A percentile compares a stretch with the other conserved stretches of the same genome.
phyloP scores from a whole-genome alignment of 2,888 invertebrate genomes.

The Caenorhabditis sp. region DNA sequence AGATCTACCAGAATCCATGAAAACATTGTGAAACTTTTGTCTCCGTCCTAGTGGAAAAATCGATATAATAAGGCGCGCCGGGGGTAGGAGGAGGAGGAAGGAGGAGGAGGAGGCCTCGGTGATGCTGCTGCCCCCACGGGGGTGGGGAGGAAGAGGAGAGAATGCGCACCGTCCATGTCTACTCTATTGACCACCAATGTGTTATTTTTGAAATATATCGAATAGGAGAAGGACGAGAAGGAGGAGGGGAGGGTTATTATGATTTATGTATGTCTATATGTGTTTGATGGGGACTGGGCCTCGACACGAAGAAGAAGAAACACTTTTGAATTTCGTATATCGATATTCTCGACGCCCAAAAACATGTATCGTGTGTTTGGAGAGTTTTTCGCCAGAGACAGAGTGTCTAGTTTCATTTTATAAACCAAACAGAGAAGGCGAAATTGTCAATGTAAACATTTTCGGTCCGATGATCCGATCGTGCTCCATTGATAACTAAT shows the following conservation, averaged over 20 bases:
- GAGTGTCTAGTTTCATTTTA: conserved; percentile 7
- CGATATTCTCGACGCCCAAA: background rate
- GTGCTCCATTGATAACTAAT: conserved; percentile 10
- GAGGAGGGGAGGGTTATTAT: background rate
- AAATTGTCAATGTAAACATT: background rate
- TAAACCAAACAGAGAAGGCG: background rate
- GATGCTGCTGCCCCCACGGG: conserved; percentile 1
- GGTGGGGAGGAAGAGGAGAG: background rate
- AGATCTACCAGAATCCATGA: conserved; percentile 21
- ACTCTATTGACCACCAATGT: conserved; percentile 45
- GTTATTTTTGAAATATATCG: conserved; percentile 36
- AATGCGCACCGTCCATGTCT: conserved; percentile 53
- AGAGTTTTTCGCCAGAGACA: background rate
- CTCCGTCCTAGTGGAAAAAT: conserved; percentile 26
- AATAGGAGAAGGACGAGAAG: background rate
- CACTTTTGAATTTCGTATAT: background rate
- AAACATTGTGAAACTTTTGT: conserved; percentile 2
- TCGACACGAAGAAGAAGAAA: background rate
- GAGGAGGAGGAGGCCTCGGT: conserved; percentile 17
- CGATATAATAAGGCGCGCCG: conserved; percentile 48
- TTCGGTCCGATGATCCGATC: background rate
- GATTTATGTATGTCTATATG: conserved; percentile 5
- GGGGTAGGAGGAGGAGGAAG: background rate
- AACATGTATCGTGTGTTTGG: background rate
- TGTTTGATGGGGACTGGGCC: background rate